A percentile compares a stretch with the other conserved stretches of the same genome.
Conservation (phyloP, 2,797 vertebrate genomes). For the Protosalanx chinensis region DNA sequence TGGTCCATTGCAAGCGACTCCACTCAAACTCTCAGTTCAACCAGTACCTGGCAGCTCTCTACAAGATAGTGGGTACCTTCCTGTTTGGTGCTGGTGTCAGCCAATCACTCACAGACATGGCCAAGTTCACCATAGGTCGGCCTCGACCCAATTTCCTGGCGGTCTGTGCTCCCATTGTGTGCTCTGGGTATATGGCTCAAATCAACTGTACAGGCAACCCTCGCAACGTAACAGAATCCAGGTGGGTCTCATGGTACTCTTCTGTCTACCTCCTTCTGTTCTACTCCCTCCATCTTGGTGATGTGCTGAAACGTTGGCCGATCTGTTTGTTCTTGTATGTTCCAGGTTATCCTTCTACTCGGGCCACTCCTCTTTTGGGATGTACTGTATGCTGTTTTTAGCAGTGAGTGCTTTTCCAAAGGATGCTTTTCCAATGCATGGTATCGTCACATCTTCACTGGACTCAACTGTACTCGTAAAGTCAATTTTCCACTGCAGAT, state of each 20-base stretch:
- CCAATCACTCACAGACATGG: conserved; percentile 91
- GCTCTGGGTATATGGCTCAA: conserved; percentile 77
- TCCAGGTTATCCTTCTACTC: conserved; percentile 95
- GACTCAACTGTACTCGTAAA: too few species aligned
- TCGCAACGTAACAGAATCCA: conserved; percentile 83
- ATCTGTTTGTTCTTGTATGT: conserved; percentile 17
- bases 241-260: conserved; percentile 61
- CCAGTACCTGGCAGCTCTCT: conserved; percentile 88
- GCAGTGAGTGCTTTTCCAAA: conserved; percentile 82
- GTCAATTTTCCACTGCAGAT: too few species aligned
- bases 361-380: conserved; percentile 96
- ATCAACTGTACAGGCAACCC: conserved; percentile 79
- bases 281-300: neutral
- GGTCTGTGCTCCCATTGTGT: conserved; percentile 78
- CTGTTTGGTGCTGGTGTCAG: conserved; percentile 86
- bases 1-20: conserved; percentile 85
- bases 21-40: conserved; percentile 89
- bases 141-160: conserved; percentile 88
- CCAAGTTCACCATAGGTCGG: conserved; percentile 91
- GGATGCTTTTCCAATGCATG: too few species aligned
- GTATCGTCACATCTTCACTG: too few species aligned
- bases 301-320: neutral
- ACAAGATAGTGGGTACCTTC: conserved; percentile 93
- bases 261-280: neutral
- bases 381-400: conserved; percentile 98